A percentile compares a stretch with the other conserved stretches of the same genome.
Conservation (phyloP, 53 echinoderm and acorn worm genomes). For the Mesocentrotus franciscanus region DNA sequence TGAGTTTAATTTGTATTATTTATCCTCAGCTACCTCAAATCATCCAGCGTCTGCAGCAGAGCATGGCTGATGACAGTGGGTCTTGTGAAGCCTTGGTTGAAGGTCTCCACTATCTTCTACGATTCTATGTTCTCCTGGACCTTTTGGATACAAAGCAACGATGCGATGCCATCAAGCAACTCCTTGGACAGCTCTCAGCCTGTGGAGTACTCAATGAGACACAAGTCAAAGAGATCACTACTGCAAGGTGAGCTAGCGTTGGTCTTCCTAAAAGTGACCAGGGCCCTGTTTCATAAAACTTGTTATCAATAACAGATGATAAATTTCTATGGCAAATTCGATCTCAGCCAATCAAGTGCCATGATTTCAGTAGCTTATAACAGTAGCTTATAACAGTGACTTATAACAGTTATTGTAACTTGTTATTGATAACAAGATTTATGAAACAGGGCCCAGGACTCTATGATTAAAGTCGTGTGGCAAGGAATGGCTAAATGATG, state of each 20-base stretch:
- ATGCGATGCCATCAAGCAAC: slow-evolving; percentile 89
- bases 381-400: too few species aligned
- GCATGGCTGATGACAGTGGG: not conserved
- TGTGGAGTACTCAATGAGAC: slow-evolving; percentile 75
- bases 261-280: not conserved
- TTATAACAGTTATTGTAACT: too few species aligned
- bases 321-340: too few species aligned
- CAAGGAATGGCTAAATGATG: too few species aligned
- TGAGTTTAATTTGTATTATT: not conserved
- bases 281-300: not conserved
- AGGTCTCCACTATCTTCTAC: slow-evolving; percentile 78
- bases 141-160: slow-evolving; percentile 83
- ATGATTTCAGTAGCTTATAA: too few species aligned
- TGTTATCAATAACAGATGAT: too few species aligned
- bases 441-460: too few species aligned
- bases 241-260: slow-evolving; percentile 71
- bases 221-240: slow-evolving; percentile 76
- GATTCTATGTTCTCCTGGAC: slow-evolving; percentile 83
- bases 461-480: too few species aligned
- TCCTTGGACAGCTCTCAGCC: slow-evolving; percentile 80
- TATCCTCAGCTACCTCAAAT: slow-evolving; percentile 81
- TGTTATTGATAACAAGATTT: too few species aligned
- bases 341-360: too few species aligned
- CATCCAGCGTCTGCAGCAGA: slow-evolving; percentile 72
- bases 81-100: slow-evolving; percentile 58